phyloP scores from a whole-genome alignment of 2,888 invertebrate species.

The Stratiomys singularior region DNA sequence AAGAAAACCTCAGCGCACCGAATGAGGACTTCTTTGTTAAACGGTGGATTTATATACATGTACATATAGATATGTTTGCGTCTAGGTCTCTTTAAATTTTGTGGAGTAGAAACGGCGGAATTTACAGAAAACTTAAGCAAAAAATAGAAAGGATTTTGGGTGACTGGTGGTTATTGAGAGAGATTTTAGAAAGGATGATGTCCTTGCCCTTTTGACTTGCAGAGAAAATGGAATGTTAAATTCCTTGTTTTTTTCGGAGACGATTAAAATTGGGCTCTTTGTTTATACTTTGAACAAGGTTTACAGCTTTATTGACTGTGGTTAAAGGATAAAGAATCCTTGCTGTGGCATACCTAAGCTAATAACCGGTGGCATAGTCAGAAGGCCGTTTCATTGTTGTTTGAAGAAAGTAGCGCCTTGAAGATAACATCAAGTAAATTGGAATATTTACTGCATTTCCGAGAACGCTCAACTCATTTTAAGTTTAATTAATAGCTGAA shows the following conservation, averaged over 20 bases:
- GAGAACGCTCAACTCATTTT: no score
- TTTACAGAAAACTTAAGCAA: background rate
- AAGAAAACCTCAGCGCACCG: conserved; percentile 21
- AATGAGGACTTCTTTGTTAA: background rate
- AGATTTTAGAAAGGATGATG: background rate
- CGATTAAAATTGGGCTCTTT: background rate
- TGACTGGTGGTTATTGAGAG: background rate
- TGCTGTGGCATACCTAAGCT: background rate
- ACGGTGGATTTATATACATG: background rate
- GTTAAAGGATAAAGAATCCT: background rate
- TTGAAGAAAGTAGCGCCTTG: no score
- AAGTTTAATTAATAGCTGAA: no score
- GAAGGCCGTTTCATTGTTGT: no score
- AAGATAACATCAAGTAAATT: no score
- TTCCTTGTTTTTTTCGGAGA: background rate
- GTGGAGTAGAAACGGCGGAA: background rate
- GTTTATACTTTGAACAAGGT: background rate
- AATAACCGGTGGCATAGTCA: no score
- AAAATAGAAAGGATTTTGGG: no score
- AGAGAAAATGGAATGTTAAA: background rate
- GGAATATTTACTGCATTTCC: no score
- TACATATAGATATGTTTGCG: background rate
- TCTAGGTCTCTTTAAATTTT: background rate
- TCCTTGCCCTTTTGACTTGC: background rate
- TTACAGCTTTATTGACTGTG: conserved; percentile 12